Percentiles rank a stretch among this genome's conserved stretches.
Conservation (phyloP, 2,797 vertebrate species). For the Xenentodon cancila region DNA sequence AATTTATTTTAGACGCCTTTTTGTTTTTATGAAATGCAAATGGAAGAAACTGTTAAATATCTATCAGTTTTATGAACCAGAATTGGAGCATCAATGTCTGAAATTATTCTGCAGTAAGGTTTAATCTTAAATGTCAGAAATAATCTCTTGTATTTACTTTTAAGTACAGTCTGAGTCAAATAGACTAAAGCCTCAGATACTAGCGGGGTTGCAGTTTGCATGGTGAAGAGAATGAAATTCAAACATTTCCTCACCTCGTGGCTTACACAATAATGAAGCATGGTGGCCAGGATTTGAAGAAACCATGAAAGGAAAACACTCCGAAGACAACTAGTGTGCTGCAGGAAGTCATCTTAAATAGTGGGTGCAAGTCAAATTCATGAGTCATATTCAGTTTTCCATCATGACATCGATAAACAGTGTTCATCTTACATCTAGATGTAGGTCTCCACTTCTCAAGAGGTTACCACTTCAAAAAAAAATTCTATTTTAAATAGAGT, state of each 20-base stretch:
- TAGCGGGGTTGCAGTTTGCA: constrained; percentile 17
- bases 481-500: constrained; percentile 4
- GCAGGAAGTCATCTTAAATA: constrained; percentile 19
- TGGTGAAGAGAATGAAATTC: constrained; percentile 40
- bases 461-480: not conserved
- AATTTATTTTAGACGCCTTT: not conserved
- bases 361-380: too few relatives aligned
- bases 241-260: constrained; percentile 28
- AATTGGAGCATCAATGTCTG: not conserved
- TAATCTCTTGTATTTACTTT: not conserved
- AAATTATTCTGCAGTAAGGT: constrained; percentile 8
- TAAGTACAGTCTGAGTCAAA: not conserved
- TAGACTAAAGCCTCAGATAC: constrained; percentile 1
- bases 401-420: too few relatives aligned
- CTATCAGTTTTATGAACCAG: not conserved
- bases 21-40: too few relatives aligned
- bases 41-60: too few relatives aligned
- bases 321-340: not conserved
- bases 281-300: constrained; percentile 44
- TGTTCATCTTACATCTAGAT: too few relatives aligned
- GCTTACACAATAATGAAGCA: constrained; percentile 44
- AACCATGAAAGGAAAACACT: constrained; percentile 29
- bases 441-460: not conserved
- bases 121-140: not conserved
- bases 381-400: too few relatives aligned